Percentiles rank a stretch among this genome's conserved stretches.
These are phyloP conservation scores for Carassius carassius DNA, from an alignment of 2,113 vertebrate species.

Conservation along the genomic window DNA sequence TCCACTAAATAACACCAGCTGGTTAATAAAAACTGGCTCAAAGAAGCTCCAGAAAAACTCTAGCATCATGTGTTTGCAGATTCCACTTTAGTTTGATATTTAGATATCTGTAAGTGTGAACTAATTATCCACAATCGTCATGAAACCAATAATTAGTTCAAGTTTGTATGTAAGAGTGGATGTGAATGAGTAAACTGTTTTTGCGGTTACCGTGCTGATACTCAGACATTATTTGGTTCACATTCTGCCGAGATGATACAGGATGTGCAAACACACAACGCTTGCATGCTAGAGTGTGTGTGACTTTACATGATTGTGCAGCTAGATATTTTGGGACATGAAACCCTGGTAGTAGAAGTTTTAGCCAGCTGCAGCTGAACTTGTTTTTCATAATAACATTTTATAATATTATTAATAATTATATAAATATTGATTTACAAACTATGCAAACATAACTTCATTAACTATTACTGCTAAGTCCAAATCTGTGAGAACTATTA, in stretches of 20 bases:
- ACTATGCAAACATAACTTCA: background rate
- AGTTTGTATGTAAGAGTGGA: background rate
- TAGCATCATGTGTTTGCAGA: no score
- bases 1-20: background rate
- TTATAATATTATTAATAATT: background rate
- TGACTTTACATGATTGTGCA: slow-evolving; percentile 12
- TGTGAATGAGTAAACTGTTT: background rate
- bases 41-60: no score
- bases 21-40: background rate
- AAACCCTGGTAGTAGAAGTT: background rate
- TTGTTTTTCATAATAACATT: background rate
- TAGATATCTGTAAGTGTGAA: no score
- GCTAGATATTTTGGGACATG: slow-evolving; percentile 14
- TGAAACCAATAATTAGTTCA: no score
- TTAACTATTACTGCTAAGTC: background rate
- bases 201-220: background rate
- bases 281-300: background rate
- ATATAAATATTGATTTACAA: background rate
- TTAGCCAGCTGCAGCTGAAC: background rate
- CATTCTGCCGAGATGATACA: background rate
- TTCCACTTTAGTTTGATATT: no score
- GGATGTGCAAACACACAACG: slow-evolving; percentile 9
- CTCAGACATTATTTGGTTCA: background rate
- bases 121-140: no score
- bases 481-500: background rate